Base-by-base conservation (phyloP, 2,888 invertebrate species). In the Ennomos quercinarius region DNA sequence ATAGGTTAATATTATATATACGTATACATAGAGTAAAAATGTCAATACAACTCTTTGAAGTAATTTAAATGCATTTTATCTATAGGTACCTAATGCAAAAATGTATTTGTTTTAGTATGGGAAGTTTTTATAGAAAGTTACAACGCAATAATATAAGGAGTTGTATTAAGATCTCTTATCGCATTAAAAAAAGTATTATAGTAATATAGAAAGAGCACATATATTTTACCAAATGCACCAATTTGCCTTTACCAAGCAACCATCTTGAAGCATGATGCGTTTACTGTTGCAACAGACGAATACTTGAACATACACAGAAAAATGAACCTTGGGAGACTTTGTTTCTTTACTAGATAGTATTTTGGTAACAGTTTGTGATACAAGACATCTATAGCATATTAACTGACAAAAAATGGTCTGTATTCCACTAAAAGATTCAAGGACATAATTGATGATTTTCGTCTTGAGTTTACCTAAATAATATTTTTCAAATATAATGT, bases 1-100 rank as follows among this genome's bases (percentile, higher is more conserved):
- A 81, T 81, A 76, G 80, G 89, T 91, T 91, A 91, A 89, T 90
- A n/a, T n/a, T n/a, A n/a, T n/a, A 81, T 55, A 67, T 68, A 27
- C 6, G 27, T 27, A 63, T 62, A 68, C 72, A 67, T 66, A 62
- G 58, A 57, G 50, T 37, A 53, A 72, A 67, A 71, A 76, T 77
- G 67, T 62, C 60, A 66, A 68, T 70, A 70, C 69, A 66, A 67
- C 39, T 27, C 27, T 27, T 27, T 35, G 41, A 13, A 12, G 13
- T 5, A 27, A 27, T 27, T 27, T 27, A 27, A 27, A 27, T 27
- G 27, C 27, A 6, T 27, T 17, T 17, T 3, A 17, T 17, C 17
- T 17, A 17, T 17, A 17, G 17, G n/a, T n/a, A n/a, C n/a, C 17
- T 17, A 17, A 27, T 6, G 27, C 27, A 6, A 6, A 27, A 6